These are phyloP conservation scores for Alcis repandata DNA, from an alignment of 2,888 invertebrate species.

Conservation along the genomic window DNA sequence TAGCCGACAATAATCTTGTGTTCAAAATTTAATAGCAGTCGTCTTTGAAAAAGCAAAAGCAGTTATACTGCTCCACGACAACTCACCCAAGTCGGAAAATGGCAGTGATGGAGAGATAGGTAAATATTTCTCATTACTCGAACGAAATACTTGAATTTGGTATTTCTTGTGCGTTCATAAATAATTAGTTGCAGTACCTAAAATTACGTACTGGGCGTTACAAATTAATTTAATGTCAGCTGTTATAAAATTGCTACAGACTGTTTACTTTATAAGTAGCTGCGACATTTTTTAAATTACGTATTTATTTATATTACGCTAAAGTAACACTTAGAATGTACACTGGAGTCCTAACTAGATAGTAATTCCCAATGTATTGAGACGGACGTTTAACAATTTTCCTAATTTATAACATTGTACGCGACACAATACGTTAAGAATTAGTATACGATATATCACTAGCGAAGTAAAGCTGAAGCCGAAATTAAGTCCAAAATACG, in stretches of 20 bases:
- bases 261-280: constrained; percentile 44
- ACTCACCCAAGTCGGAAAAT: constrained; percentile 6
- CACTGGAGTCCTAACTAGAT: constrained; percentile 57
- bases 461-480: constrained; percentile 76
- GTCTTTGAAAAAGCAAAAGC: constrained; percentile 7
- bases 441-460: constrained; percentile 54
- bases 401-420: constrained; percentile 55
- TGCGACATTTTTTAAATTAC: constrained; percentile 48
- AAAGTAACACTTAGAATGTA: constrained; percentile 63
- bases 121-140: neutral
- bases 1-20: neutral
- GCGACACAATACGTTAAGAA: constrained; percentile 59
- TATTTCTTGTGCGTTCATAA: constrained; percentile 38
- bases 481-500: constrained; percentile 58
- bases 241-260: constrained; percentile 30
- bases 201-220: constrained; percentile 12
- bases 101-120: constrained; percentile 4
- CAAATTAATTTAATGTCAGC: constrained; percentile 35
- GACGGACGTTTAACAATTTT: constrained; percentile 51
- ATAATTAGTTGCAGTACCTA: constrained; percentile 2
- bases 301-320: constrained; percentile 55
- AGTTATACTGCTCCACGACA: constrained; percentile 14
- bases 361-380: constrained; percentile 56
- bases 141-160: constrained; percentile 16
- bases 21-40: neutral